Base-by-base conservation (phyloP, 1,140 invertebrate species). In the Bombus pyrosoma region DNA sequence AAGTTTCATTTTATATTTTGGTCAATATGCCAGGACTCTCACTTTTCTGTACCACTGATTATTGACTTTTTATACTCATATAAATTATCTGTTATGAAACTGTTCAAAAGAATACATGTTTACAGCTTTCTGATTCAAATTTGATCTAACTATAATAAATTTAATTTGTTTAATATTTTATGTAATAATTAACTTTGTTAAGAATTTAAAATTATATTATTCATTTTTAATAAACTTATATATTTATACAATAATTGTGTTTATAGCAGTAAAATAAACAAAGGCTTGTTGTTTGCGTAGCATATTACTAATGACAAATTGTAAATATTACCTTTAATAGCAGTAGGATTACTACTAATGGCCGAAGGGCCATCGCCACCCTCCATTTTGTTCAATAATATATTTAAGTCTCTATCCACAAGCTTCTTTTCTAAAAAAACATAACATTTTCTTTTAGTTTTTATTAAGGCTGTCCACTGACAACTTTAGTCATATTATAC, bases 261-360 rank as follows among this genome's bases (percentile, higher is more conserved):
- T 76, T 41, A 12, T 12, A 76, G 59, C 34, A 74, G 39, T 32
- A 5, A 12, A 43, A 69, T n/a, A 72, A 73, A 41, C 3, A 64
- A 47, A 25, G 1, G 5, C 4, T 18, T 18, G 41, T 39, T 1
- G 5, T 41, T 47, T 37, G 6, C 43, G 10, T 6, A 22, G 4
- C 0, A 74, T 4, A 47, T 41, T 13, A 57, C 12, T 32, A 32
- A n/a, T 18, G 47, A 15, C 2, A 81, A 12, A 37, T 39, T 37
- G 68, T 57, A 83, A 64, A 74, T 15, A 72, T 79, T 95, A 97
- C 97, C 96, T 96, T 96, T 97, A 78, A 97, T 95, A 73, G 96
- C 95, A 87, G 95, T 95, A 66, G 96, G 96, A 95, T 97, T 96
- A 94, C 96, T 97, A 87, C 96, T 96, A 85, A 97, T 95, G 93